Evolutionary conservation across 2,797 vertebrate genomes (phyloP).

Genomic region (Dallia pectoralis): DNA sequence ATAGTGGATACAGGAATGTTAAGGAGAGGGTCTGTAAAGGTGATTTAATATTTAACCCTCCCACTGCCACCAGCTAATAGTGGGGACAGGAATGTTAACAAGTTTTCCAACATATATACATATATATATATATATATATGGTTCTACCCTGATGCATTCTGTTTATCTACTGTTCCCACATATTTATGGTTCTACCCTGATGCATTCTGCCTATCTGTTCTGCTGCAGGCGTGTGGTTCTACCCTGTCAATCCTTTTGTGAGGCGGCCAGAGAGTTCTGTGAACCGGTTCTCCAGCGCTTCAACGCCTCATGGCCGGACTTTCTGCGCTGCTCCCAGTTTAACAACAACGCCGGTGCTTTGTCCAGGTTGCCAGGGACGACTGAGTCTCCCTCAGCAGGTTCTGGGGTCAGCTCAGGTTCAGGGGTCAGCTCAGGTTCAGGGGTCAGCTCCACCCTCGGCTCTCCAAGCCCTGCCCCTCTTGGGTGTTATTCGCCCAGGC

Average conservation of each 20-base stretch:
- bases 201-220: neutral
- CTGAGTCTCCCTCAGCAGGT: neutral
- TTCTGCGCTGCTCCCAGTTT: conserved; percentile 92
- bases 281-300: conserved; percentile 90
- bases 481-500: conserved; percentile 82
- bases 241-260: conserved; percentile 89
- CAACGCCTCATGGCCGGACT: conserved; percentile 90
- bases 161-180: neutral
- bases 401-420: neutral
- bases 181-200: no score
- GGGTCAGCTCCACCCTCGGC: neutral
- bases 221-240: conserved; percentile 75
- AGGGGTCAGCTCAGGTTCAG: neutral
- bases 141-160: no score
- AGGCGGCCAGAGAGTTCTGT: conserved; percentile 88
- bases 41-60: no score
- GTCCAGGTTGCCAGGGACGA: neutral
- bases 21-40: no score
- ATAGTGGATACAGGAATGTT: no score
- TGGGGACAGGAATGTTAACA: no score
- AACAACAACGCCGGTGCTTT: conserved; percentile 22
- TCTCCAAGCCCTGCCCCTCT: neutral
- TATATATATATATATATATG: no score
- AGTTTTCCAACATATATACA: no score
- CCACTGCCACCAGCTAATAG: no score